Conservation (phyloP, 2,113 vertebrate species). For the Ceyx cyanopectus region DNA sequence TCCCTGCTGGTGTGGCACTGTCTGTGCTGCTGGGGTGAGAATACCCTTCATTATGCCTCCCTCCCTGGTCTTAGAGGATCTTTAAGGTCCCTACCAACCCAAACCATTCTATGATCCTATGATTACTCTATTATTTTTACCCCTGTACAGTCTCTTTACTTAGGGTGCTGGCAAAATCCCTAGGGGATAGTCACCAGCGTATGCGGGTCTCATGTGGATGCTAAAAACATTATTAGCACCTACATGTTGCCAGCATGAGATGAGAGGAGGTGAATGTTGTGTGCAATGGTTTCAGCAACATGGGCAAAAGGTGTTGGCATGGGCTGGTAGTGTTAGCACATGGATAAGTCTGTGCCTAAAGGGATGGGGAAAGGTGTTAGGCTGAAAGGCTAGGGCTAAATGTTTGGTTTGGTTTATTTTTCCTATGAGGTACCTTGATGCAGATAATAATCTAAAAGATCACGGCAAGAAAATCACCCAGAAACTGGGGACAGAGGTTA, state of each 20-base stretch:
- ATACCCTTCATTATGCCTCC: fast-evolving
- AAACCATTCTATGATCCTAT: too few relatives aligned
- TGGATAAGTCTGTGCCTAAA: not conserved
- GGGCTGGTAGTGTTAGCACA: not conserved
- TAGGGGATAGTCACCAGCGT: fast-evolving
- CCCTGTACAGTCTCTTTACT: not conserved
- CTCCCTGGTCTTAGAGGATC: not conserved
- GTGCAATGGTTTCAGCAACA: not conserved
- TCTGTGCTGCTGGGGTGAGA: not conserved
- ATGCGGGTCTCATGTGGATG: not conserved
- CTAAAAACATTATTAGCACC: not conserved
- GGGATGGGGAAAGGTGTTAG: not conserved
- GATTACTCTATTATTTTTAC: not conserved
- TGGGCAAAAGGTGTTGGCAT: not conserved
- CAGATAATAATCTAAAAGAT: not conserved
- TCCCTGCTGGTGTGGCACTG: not conserved
- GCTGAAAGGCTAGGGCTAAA: not conserved
- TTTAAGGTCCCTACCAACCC: too few relatives aligned
- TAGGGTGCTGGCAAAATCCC: not conserved
- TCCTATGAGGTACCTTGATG: not conserved
- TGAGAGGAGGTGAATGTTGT: not conserved
- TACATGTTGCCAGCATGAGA: fast-evolving
- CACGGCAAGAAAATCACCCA: not conserved
- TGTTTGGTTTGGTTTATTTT: not conserved
- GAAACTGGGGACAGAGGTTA: not conserved